A percentile compares a stretch with the other conserved stretches of the same genome.
Conservation (phyloP, 2,113 vertebrate species). For the Dryoscopus gambensis region DNA sequence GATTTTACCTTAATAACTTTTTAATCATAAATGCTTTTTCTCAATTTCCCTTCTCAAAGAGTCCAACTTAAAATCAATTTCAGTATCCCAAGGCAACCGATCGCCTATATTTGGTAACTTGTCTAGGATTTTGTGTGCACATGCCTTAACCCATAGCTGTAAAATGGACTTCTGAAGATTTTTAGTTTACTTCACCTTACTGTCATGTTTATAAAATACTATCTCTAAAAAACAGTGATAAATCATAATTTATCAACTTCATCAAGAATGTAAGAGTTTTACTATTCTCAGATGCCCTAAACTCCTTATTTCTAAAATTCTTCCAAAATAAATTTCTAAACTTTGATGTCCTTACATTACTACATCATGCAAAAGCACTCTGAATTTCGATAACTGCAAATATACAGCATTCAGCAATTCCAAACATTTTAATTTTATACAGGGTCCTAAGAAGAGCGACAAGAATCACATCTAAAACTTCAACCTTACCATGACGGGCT, state of each 20-base stretch:
- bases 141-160: fast-evolving
- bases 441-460: not conserved
- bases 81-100: not conserved
- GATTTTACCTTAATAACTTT: not conserved
- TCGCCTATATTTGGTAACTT: not conserved
- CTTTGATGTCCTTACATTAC: fast-evolving
- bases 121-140: not conserved
- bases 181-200: not conserved
- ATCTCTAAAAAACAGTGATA: not conserved
- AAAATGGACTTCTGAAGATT: not conserved
- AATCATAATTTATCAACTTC: not conserved
- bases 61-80: not conserved
- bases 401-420: not conserved
- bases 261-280: not conserved
- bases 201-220: not conserved
- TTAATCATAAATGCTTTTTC: not conserved
- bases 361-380: not conserved
- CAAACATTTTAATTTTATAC: not conserved
- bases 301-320: not conserved
- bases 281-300: not conserved
- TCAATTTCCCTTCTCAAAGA: not conserved
- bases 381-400: not conserved
- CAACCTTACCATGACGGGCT: not conserved
- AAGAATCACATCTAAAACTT: not conserved
- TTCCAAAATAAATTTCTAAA: not conserved